Evolutionary conservation across 2,888 invertebrate species (phyloP).

Genomic region (Sarcophaga subvicina): DNA sequence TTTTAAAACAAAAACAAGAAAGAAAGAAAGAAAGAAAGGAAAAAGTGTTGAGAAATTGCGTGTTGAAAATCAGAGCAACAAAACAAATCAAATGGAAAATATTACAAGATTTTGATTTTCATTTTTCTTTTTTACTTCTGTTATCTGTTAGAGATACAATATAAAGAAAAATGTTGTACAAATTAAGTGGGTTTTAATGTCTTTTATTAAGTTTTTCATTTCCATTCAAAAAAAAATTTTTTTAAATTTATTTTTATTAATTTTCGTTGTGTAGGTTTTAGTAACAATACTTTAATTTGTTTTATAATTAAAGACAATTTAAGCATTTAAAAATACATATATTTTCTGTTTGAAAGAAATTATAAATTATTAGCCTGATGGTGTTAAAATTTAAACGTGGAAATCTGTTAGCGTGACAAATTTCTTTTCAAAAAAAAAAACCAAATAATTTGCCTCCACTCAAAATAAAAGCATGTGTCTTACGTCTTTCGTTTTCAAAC

Average conservation of each 20-base stretch:
- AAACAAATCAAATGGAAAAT: conserved; percentile 15
- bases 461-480: conserved; percentile 27
- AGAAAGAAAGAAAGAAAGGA: conserved; percentile 2
- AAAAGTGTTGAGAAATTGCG: conserved; percentile 31
- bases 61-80: conserved; percentile 49
- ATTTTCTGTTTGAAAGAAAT: neutral
- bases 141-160: conserved; percentile 11
- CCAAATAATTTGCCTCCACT: conserved; percentile 10
- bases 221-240: neutral
- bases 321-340: too few relatives aligned
- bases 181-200: conserved; percentile 63
- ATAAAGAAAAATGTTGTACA: conserved; percentile 28
- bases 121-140: too few relatives aligned
- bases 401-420: conserved; percentile 53
- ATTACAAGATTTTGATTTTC: neutral
- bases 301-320: conserved; percentile 18
- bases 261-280: conserved; percentile 40
- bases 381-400: neutral
- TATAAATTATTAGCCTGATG: neutral
- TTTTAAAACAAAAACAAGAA: neutral
- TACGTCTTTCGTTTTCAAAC: conserved; percentile 25
- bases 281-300: conserved; percentile 62
- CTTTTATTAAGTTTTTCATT: conserved; percentile 24
- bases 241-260: neutral
- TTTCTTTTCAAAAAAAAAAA: conserved; percentile 36